Percentiles rank a stretch among this genome's conserved stretches.
phyloP scores from a whole-genome alignment of 2,888 invertebrate genomes.

The Aleiodes testaceus region DNA sequence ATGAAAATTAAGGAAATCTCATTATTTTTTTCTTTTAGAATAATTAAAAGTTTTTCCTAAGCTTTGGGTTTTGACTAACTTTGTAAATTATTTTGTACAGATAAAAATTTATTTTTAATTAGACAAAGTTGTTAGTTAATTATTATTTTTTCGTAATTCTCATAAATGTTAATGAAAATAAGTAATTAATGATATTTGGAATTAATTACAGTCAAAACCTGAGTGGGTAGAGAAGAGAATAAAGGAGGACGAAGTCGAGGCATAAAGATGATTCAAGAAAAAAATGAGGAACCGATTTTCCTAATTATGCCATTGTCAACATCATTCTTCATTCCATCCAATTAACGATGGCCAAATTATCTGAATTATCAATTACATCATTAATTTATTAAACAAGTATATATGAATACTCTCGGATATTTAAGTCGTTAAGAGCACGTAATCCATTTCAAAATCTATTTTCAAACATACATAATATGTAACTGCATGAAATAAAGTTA shows the following conservation, averaged over 20 bases:
- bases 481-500: not conserved
- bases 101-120: constrained; percentile 23
- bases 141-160: not conserved
- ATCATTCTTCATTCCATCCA: constrained; percentile 45
- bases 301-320: constrained; percentile 42
- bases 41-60: not conserved
- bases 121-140: too few species aligned
- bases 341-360: constrained; percentile 34
- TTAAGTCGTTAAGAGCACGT: constrained; percentile 16
- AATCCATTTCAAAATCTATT: not conserved
- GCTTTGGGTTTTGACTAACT: constrained; percentile 4
- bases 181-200: not conserved
- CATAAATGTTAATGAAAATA: not conserved
- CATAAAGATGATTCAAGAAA: constrained; percentile 41
- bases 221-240: constrained; percentile 53
- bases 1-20: not conserved
- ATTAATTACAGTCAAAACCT: constrained; percentile 52
- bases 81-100: constrained; percentile 12
- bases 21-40: not conserved
- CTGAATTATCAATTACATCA: not conserved
- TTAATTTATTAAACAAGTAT: constrained; percentile 19
- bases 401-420: constrained; percentile 3
- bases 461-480: not conserved
- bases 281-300: constrained; percentile 11
- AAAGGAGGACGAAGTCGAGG: constrained; percentile 52